Conservation (phyloP, 2,888 invertebrate genomes). For the Alsophila aescularia region DNA sequence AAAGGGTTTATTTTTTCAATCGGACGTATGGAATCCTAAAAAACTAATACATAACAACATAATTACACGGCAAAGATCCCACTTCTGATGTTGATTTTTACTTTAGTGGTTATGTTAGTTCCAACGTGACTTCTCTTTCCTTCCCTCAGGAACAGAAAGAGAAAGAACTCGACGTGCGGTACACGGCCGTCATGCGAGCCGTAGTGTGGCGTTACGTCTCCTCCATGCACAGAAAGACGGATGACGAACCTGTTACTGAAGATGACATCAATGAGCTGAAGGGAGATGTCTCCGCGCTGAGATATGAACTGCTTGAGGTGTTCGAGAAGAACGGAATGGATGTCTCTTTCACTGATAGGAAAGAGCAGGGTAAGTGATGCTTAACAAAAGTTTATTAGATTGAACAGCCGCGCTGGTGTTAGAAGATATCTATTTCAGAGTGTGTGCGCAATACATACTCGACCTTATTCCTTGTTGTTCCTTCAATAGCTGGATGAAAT, state of each 20-base stretch:
- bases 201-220: constrained; percentile 97
- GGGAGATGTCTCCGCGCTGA: constrained; percentile 95
- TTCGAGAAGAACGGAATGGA: constrained; percentile 95
- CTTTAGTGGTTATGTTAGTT: neutral
- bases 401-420: no score
- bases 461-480: no score
- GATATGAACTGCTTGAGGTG: constrained; percentile 96
- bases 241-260: constrained; percentile 94
- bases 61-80: no score
- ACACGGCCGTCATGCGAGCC: constrained; percentile 93
- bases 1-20: no score
- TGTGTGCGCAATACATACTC: no score
- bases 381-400: no score
- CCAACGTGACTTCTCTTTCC: neutral
- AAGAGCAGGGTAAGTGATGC: constrained; percentile 87
- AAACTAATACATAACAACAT: no score
- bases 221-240: constrained; percentile 92
- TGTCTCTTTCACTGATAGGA: constrained; percentile 88
- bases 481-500: no score
- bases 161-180: constrained; percentile 87
- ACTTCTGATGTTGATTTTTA: no score
- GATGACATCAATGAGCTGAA: constrained; percentile 97
- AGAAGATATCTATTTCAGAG: no score
- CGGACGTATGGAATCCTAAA: no score
- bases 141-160: constrained; percentile 83